A percentile compares a stretch with the other conserved stretches of the same genome.
Evolutionary conservation across 1,140 invertebrate genomes (phyloP).

Genomic region (Philaenus spumarius): DNA sequence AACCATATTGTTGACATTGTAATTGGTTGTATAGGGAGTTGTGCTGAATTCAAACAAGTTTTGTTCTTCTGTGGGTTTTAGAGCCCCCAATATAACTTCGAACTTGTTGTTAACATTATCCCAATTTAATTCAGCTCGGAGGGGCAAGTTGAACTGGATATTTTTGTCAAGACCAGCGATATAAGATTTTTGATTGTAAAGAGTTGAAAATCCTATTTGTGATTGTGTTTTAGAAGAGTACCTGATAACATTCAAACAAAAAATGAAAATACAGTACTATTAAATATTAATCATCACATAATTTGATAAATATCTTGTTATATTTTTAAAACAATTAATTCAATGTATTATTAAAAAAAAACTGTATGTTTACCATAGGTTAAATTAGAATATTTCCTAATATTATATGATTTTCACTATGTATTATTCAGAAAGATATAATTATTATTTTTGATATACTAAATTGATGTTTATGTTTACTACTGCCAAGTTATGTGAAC

Average conservation of each 20-base stretch:
- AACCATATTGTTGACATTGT: constrained; percentile 46
- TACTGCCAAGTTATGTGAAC: too few relatives aligned
- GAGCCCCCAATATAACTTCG: constrained; percentile 41
- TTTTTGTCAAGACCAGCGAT: constrained; percentile 51
- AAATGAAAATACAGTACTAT: too few relatives aligned
- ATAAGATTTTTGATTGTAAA: constrained; percentile 50
- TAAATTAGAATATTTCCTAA: too few relatives aligned
- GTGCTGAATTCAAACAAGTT: constrained; percentile 48
- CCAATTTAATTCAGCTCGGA: constrained; percentile 39
- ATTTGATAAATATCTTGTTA: too few relatives aligned
- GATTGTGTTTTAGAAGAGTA: constrained; percentile 46
- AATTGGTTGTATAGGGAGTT: constrained; percentile 50
- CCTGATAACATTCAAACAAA: constrained; percentile 13
- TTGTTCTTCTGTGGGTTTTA: constrained; percentile 42
- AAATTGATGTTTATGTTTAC: too few relatives aligned
- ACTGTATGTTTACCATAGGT: too few relatives aligned
- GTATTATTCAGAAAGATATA: too few relatives aligned
- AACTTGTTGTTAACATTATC: constrained; percentile 42
- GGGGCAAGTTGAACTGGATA: constrained; percentile 47
- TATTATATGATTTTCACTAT: too few relatives aligned
- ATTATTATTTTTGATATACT: too few relatives aligned
- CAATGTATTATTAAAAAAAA: too few relatives aligned
- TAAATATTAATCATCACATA: too few relatives aligned
- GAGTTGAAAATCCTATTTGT: constrained; percentile 54
- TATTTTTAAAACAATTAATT: too few relatives aligned